Evolutionary conservation across 2,113 vertebrate genomes (phyloP), one percentile per base, ranked within the genome.

Genomic region (Ramphastos sulfuratus): DNA sequence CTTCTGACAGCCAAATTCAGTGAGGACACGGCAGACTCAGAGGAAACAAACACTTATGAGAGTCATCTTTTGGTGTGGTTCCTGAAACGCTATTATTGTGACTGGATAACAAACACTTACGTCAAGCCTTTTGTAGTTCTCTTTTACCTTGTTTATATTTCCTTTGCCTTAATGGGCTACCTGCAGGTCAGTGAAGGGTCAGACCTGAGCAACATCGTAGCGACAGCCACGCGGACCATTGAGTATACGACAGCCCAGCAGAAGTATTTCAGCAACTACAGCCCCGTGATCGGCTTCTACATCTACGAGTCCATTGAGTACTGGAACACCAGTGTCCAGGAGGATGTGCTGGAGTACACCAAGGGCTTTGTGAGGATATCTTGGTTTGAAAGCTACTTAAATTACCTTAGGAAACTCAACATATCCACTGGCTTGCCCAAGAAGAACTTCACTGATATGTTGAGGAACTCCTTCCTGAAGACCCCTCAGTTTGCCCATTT

Each of bases 81-180:
- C 96, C 98, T 99, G 96, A 98, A 98, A 93, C 99, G 98, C 91
- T 99, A 99, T 98, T 99, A 99, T 96, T 99, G 99, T 96, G 99
- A 99, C 98, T 99, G 99, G 99, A 99, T 99, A 98, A 99, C 99
- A 90, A 99, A 99, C 97, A 99, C 99, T 69, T 99, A 99, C 0
- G 99, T 99, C 93, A 99, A 99, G 96, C 99, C 99, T 97, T 99
- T 99, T 97, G 99, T 99, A 97, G 98, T 99, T 95, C 99, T 99
- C 97, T 99, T 99, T 97, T 99, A 99, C 96, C 98, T 99, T 97
- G 98, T 99, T 97, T 99, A 99, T 98, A 98, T 99, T 98, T 99
- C 99, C 94, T 99, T 99, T 97, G 99, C 99, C 96, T 98, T 99
- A 98, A 99, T 99, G 99, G 99, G 99, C 96, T 99, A 99, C 97